Evolutionary conservation across 2,797 vertebrate genomes (phyloP).

Genomic region (Paedocypris micromegethes): DNA sequence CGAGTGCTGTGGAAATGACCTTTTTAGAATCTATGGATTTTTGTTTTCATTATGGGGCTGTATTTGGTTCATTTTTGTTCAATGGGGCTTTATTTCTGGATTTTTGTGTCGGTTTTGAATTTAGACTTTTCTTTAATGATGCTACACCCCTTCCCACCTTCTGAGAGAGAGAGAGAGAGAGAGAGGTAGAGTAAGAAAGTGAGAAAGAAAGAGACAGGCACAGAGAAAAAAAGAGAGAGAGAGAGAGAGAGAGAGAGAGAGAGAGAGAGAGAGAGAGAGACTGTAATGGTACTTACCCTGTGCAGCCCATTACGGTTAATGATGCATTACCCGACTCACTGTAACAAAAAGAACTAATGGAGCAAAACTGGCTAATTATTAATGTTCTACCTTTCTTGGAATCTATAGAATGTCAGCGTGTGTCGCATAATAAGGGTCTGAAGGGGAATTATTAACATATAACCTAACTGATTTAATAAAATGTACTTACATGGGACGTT

Average conservation of each 20-base stretch:
- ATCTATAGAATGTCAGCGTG: constrained; percentile 10
- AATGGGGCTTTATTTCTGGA: no score
- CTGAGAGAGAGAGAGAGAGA: no score
- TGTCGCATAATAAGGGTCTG: constrained; percentile 23
- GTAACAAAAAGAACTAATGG: constrained; percentile 35
- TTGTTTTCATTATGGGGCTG: no score
- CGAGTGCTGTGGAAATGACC: constrained; percentile 39
- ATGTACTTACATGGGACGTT: constrained; percentile 18
- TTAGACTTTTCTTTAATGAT: no score
- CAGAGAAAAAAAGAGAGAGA: no score
- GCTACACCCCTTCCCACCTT: no score
- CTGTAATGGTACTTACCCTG: constrained; percentile 26
- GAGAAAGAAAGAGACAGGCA: no score
- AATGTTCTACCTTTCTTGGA: constrained; percentile 25
- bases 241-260: no score
- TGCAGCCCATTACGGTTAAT: constrained; percentile 49
- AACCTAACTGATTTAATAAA: no score
- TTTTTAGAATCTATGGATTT: constrained; percentile 20
- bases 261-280: neutral
- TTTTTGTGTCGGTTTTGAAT: no score
- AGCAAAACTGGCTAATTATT: constrained; percentile 35
- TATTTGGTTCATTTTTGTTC: no score
- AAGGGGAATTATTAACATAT: constrained; percentile 17
- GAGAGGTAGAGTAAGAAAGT: no score
- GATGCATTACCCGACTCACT: constrained; percentile 34